Percentiles rank a stretch among this genome's conserved stretches.
phyloP scores from a whole-genome alignment of 2,113 vertebrate species.

The Triplophysa rosa region DNA sequence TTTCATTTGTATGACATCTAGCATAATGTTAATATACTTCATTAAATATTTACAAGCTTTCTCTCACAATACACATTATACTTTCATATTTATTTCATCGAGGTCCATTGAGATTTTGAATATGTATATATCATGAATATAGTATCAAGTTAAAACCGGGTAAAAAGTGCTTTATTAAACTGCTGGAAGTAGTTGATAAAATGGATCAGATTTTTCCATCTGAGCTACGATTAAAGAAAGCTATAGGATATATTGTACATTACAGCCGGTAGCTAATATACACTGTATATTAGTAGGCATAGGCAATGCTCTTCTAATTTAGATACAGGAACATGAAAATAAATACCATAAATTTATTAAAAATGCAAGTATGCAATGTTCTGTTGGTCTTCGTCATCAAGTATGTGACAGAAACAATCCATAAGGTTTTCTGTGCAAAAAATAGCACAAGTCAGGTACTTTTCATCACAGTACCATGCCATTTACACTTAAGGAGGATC shows the following conservation, averaged over 20 bases:
- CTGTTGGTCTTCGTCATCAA: background rate
- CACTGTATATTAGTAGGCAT: too few species aligned
- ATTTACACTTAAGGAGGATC: slow-evolving; percentile 10
- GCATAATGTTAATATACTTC: background rate
- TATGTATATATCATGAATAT: slow-evolving; percentile 3
- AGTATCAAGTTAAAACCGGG: background rate
- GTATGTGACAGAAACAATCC: slow-evolving; percentile 6
- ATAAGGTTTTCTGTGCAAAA: slow-evolving; percentile 4
- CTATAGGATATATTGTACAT: too few species aligned
- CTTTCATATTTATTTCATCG: background rate
- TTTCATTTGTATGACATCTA: background rate
- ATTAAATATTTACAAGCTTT: background rate
- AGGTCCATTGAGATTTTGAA: background rate
- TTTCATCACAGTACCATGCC: slow-evolving; percentile 11
- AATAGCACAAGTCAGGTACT: slow-evolving; percentile 7
- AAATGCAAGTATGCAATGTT: background rate
- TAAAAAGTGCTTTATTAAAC: background rate
- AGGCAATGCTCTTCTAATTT: background rate
- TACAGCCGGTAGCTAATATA: too few species aligned
- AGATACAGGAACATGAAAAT: too few species aligned
- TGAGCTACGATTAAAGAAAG: background rate
- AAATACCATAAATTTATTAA: background rate
- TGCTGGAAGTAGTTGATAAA: background rate
- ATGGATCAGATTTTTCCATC: slow-evolving; percentile 1
- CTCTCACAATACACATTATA: background rate